Conservation (phyloP, 2,113 vertebrate genomes). For the Chlorodrepanis virens region DNA sequence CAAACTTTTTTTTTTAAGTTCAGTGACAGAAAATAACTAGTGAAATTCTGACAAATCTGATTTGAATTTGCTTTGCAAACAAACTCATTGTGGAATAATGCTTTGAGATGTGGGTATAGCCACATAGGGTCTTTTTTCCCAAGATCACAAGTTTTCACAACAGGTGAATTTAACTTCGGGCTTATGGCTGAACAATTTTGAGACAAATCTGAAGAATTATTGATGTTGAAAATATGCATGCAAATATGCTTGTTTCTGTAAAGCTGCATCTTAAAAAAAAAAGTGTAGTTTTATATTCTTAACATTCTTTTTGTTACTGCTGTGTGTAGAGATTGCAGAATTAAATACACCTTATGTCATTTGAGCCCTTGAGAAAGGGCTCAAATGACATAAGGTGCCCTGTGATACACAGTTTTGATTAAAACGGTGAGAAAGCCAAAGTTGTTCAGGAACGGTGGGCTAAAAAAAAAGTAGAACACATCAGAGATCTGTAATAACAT, state of each 20-base stretch:
- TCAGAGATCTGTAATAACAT: neutral
- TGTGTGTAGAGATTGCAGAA: neutral
- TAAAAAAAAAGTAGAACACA: neutral
- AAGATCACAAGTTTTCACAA: neutral
- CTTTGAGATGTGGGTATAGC: neutral
- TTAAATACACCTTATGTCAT: neutral
- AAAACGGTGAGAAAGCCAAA: neutral
- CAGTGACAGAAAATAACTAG: neutral
- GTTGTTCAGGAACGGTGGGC: neutral
- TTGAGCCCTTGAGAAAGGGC: neutral
- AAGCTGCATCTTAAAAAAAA: neutral
- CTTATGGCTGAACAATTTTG: neutral
- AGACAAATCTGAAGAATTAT: neutral
- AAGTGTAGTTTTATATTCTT: neutral
- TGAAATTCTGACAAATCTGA: neutral
- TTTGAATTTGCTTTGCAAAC: neutral
- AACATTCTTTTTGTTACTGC: neutral
- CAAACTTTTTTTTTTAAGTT: neutral
- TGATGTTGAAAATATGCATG: neutral
- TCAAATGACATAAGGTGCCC: neutral
- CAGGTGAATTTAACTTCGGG: neutral
- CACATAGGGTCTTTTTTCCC: neutral
- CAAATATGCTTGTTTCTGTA: neutral
- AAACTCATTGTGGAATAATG: neutral
- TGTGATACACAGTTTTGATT: neutral